Evolutionary conservation across 2,888 invertebrate genomes (phyloP).

Genomic region (Orthonevra nobilis): DNA sequence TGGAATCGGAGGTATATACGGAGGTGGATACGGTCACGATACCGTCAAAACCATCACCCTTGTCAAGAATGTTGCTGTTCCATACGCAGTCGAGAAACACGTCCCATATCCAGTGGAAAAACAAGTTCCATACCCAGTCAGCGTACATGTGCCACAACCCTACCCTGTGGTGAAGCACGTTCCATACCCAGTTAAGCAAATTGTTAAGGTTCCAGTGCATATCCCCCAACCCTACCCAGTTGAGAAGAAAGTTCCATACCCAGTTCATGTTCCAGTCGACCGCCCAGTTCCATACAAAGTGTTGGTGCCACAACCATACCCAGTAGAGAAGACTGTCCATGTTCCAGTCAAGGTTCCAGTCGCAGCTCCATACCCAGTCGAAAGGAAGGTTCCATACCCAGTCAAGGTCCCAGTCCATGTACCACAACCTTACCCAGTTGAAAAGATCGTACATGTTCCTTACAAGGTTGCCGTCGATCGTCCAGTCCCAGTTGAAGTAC

Average conservation of each 20-base stretch:
- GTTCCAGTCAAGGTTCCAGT: constrained; percentile 88
- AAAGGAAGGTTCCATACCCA: constrained; percentile 87
- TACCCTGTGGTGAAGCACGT: constrained; percentile 85
- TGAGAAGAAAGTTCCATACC: constrained; percentile 83
- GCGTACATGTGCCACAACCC: constrained; percentile 84
- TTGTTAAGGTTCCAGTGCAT: constrained; percentile 87
- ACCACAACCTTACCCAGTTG: constrained; percentile 81
- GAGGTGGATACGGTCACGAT: constrained; percentile 77
- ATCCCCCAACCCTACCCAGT: constrained; percentile 85
- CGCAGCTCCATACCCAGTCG: constrained; percentile 90
- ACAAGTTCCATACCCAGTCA: constrained; percentile 85
- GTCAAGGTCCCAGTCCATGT: constrained; percentile 85
- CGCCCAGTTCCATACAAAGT: constrained; percentile 85
- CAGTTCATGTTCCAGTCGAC: constrained; percentile 86
- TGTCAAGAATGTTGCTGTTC: constrained; percentile 86
- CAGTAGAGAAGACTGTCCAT: constrained; percentile 89
- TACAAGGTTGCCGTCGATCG: constrained; percentile 85
- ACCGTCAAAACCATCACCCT: constrained; percentile 86
- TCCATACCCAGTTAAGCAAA: constrained; percentile 86
- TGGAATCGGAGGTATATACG: constrained; percentile 80
- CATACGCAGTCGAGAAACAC: constrained; percentile 85
- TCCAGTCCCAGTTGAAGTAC: constrained; percentile 84
- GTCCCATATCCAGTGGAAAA: constrained; percentile 87
- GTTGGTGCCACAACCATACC: constrained; percentile 87
- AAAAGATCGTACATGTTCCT: constrained; percentile 85